Base-by-base conservation (phyloP, 1,140 invertebrate species). In the Lucilia cuprina region DNA sequence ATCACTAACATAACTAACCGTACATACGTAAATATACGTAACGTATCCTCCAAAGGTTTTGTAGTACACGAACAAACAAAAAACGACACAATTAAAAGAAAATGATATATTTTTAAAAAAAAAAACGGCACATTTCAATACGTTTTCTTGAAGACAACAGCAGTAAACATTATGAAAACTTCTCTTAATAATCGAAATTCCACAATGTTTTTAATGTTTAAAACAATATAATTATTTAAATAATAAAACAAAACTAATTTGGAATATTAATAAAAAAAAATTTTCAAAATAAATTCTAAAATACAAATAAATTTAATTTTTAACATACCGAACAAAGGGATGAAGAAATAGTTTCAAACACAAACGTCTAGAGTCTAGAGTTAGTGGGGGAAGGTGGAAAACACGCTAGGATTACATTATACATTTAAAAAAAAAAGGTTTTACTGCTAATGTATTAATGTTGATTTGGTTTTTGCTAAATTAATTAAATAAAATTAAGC, bases 291-390 rank as follows among this genome's bases (percentile, higher is more conserved):
- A 12, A 70, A 70, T 21, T 21, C 10, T 70, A 70, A 70, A 70
- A 70, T 19, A 21, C 4, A 70, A 70, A 70, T 70, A 70, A 70
- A 25, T 55, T 17, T 3, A 21, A 7, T 10, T 70, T 70, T 13
- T 21, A 70, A 70, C 60, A 70, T 70, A 70, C 60, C 19, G 60
- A 70, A 70, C 60, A 70, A 70, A 70, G 19, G 60, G n/a, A 70
- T 70, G 41, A 41, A 41, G 41, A 41, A 41, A 41, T 2, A 10
- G 41, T 25, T 70, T 2, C 65, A 70, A 10, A 70, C n/a, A 70
- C 65, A 70, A 70, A 21, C n/a, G 10, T 70, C n/a, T n/a, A n/a
- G n/a, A 19, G 60, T 13, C 41, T 41, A 70, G 25, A 30, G n/a
- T 70, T 25, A 70, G 65, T 70, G 65, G 9, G 25, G 21, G n/a